Conservation (phyloP, 2,113 vertebrate genomes). For the Empidonax alnorum region DNA sequence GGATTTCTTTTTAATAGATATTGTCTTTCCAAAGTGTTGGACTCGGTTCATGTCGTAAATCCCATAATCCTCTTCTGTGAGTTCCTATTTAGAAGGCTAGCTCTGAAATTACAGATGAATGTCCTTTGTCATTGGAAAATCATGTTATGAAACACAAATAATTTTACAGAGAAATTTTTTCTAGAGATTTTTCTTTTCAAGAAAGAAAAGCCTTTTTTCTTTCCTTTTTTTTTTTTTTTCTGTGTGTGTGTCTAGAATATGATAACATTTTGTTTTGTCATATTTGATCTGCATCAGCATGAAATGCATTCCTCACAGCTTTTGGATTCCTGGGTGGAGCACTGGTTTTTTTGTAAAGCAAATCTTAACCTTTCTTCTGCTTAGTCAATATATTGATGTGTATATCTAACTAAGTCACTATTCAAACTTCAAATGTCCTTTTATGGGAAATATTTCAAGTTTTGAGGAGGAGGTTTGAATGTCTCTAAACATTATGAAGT, state of each 20-base stretch:
- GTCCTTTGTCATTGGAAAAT: neutral
- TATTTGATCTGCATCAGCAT: neutral
- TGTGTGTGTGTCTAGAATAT: neutral
- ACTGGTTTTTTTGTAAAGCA: neutral
- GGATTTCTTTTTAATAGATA: neutral
- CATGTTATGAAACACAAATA: neutral
- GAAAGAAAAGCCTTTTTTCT: neutral
- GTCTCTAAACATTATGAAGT: neutral
- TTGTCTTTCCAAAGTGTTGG: neutral
- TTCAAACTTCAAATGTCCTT: neutral
- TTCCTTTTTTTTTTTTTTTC: too few relatives aligned
- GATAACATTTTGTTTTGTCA: neutral
- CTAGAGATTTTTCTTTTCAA: neutral
- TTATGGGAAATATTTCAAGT: neutral
- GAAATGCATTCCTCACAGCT: neutral
- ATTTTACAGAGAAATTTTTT: neutral
- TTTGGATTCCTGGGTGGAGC: neutral
- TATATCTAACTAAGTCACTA: neutral
- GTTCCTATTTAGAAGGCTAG: neutral
- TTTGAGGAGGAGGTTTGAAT: neutral
- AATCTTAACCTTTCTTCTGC: neutral
- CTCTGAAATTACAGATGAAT: neutral
- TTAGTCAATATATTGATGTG: rapidly evolving
- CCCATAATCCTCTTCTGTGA: neutral
- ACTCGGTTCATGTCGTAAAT: neutral